phyloP scores from a whole-genome alignment of 2,888 invertebrate species.

The Scaptomyza reducta region DNA sequence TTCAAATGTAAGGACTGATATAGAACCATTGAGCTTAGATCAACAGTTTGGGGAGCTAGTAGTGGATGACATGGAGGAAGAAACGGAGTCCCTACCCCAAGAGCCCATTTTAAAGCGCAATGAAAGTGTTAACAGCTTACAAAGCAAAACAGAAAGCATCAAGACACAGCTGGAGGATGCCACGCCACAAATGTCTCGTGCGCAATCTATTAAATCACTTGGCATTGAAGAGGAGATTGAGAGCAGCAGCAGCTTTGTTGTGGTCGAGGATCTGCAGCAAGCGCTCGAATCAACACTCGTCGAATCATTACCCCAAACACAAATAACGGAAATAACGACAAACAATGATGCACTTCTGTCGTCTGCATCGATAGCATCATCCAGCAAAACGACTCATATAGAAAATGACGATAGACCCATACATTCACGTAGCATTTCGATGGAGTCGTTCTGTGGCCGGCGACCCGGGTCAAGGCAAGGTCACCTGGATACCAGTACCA shows the following conservation, averaged over 20 bases:
- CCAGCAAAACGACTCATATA: constrained; percentile 17
- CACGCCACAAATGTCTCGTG: constrained; percentile 74
- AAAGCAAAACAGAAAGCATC: constrained; percentile 79
- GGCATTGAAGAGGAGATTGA: constrained; percentile 83
- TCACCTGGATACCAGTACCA: constrained; percentile 63
- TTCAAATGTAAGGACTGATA: constrained; percentile 23
- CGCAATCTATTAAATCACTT: constrained; percentile 84
- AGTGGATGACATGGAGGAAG: constrained; percentile 62
- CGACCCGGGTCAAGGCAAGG: constrained; percentile 60
- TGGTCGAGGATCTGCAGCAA: constrained; percentile 58
- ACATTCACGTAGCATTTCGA: constrained; percentile 59
- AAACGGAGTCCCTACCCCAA: constrained; percentile 22
- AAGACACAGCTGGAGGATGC: constrained; percentile 72
- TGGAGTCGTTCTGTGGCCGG: constrained; percentile 78
- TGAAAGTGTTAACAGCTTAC: constrained; percentile 71
- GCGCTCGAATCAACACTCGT: constrained; percentile 37
- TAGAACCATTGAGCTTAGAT: constrained; percentile 39
- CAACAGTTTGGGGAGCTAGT: constrained; percentile 55
- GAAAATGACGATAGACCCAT: constrained; percentile 33
- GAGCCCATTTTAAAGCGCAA: constrained; percentile 55
- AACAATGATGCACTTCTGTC: constrained; percentile 6
- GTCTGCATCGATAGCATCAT: constrained; percentile 1
- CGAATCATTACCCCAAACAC: constrained; percentile 4
- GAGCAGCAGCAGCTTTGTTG: constrained; percentile 72
- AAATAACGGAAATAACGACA: constrained; percentile 4